Evolutionary conservation across 2,888 invertebrate genomes (phyloP).

Genomic region (Volucella zonaria): DNA sequence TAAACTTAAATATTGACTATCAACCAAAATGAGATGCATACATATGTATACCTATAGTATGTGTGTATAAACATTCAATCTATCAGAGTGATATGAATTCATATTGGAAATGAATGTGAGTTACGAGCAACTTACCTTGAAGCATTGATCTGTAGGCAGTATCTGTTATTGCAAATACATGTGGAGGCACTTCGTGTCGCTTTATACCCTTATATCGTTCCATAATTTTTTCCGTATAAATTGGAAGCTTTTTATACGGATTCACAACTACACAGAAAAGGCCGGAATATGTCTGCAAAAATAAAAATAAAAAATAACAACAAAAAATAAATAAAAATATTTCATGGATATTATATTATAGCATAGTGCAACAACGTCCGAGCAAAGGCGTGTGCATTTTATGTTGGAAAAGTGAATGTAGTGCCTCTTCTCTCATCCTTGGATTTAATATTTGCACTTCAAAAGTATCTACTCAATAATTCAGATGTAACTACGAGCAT

Average conservation of each 20-base stretch:
- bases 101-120: slow-evolving; percentile 26
- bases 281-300: slow-evolving; percentile 98
- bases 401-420: slow-evolving; percentile 5
- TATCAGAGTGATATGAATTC: slow-evolving; percentile 24
- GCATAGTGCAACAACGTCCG: slow-evolving; percentile 1
- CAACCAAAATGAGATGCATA: slow-evolving; percentile 9
- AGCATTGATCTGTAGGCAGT: slow-evolving; percentile 99
- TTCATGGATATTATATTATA: slow-evolving; percentile 27
- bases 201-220: slow-evolving; percentile 99
- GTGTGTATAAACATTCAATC: slow-evolving; percentile 26
- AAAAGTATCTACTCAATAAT: slow-evolving; percentile 57
- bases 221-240: slow-evolving; percentile 99
- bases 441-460: slow-evolving; percentile 66
- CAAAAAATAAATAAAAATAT: background rate
- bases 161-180: slow-evolving; percentile 99
- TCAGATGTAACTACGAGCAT: background rate
- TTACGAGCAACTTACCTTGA: slow-evolving; percentile 88
- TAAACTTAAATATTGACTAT: slow-evolving; percentile 65
- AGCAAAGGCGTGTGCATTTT: slow-evolving; percentile 55
- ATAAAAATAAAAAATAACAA: slow-evolving; percentile 7
- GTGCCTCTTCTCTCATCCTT: slow-evolving; percentile 13
- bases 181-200: slow-evolving; percentile 99
- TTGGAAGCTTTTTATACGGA: slow-evolving; percentile 99
- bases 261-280: slow-evolving; percentile 99
- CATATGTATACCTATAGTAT: background rate